Percentiles rank a stretch among this genome's conserved stretches.
phyloP scores from a whole-genome alignment of 2,113 vertebrate genomes.

The Chauna torquata region DNA sequence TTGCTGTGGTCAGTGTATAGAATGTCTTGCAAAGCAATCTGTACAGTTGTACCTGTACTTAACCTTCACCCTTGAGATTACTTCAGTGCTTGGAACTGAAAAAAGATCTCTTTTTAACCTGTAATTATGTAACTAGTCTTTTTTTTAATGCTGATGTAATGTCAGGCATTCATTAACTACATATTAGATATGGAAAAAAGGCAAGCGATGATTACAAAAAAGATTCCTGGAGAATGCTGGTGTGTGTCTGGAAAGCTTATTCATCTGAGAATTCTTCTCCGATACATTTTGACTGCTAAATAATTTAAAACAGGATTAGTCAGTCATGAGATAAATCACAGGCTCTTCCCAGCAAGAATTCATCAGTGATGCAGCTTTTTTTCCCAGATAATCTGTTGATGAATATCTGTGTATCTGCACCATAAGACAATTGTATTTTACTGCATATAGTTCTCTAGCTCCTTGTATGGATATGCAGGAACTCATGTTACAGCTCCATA shows the following conservation, averaged over 20 bases:
- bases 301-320: constrained; percentile 29
- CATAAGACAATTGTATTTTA: background rate
- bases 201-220: constrained; percentile 23
- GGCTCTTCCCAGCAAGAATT: background rate
- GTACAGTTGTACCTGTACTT: background rate
- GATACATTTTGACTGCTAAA: background rate
- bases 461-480: background rate
- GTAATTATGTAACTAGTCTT: constrained; percentile 25
- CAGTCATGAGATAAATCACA: constrained; percentile 21
- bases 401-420: background rate
- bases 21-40: background rate
- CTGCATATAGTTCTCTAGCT: background rate
- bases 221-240: background rate
- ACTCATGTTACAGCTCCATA: background rate
- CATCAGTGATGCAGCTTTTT: background rate
- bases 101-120: background rate
- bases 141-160: background rate
- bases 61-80: constrained; percentile 4
- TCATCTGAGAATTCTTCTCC: background rate
- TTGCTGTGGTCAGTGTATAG: background rate
- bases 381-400: background rate
- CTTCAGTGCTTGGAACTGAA: background rate
- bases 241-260: background rate
- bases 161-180: constrained; percentile 29
- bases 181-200: constrained; percentile 6